Evolutionary conservation across 1,140 invertebrate genomes (phyloP), one percentile per base, ranked within the genome.

Genomic region (Neocloeon triangulifer): DNA sequence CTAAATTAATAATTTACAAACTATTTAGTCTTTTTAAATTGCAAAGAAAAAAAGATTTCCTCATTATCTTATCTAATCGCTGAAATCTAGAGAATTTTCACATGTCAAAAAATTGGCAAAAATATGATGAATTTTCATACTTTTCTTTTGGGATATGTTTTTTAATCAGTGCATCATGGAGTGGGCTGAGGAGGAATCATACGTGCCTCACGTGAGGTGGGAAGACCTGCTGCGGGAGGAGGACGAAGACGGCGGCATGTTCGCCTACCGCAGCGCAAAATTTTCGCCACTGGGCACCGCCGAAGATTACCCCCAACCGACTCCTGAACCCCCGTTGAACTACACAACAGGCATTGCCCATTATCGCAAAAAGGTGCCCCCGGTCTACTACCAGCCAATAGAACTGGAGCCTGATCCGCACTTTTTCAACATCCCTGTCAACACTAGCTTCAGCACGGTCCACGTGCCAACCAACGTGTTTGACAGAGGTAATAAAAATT

Each of bases 401-500:
- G 43, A 52, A 1, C 44, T 85, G 3, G 66, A 66, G 37, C 55
- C 61, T 21, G 69, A 84, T 49, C 66, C 70, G 1, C 74, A 88
- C 52, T 94, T 92, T 49, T 77, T 76, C 51, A 72, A 78, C 46
- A 70, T 84, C 23, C 61, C 64, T 1, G 76, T 92, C 5, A 89
- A 89, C 49, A 75, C 73, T 5, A 70, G 58, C 33, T 60, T 67
- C 34, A 89, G 84, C 45, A 75, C 85, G 22, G 75, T 95, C 18
- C 88, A 96, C 51, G 76, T 95, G 8, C 88, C 91, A 1, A 85
- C 84, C 2, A 91, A 89, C 59, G 77, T 95, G 13, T 94, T 71
- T 53, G 84, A 91, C 50, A 56, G 59, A 64, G 64, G 76, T 80
- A 59, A 56, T 49, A 52, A 25, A 28, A 22, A 9, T 29, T 9